Evolutionary conservation across 2,113 vertebrate genomes (phyloP).

Genomic region (Gadus macrocephalus): DNA sequence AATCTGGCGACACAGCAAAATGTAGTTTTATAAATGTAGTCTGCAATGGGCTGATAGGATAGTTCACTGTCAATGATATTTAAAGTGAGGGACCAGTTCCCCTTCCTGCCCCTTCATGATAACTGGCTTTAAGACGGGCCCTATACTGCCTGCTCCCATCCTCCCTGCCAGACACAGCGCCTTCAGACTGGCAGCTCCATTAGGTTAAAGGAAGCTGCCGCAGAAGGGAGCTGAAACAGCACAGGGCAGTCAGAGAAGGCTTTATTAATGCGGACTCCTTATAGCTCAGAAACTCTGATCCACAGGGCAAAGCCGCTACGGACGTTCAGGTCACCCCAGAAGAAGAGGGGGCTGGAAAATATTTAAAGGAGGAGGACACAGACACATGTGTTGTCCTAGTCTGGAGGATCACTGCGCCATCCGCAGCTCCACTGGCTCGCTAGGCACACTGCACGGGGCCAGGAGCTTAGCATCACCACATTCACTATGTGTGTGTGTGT

Average conservation of each 20-base stretch:
- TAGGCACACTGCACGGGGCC: too few relatives aligned
- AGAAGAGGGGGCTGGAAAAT: background rate
- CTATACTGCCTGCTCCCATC: background rate
- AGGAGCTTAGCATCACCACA: too few relatives aligned
- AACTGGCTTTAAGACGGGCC: background rate
- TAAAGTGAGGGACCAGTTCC: slow-evolving; percentile 8
- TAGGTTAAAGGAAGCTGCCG: slow-evolving; percentile 12
- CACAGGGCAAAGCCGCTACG: background rate
- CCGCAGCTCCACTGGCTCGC: too few relatives aligned
- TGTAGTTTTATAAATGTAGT: slow-evolving; percentile 5
- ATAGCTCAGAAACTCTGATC: too few relatives aligned
- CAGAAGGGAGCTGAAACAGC: background rate
- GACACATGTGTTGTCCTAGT: background rate
- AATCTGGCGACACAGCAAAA: too few relatives aligned
- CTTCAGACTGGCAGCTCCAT: background rate
- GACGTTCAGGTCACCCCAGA: slow-evolving; percentile 1
- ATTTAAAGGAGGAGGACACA: background rate
- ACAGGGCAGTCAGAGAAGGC: too few relatives aligned
- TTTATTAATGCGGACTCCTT: too few relatives aligned
- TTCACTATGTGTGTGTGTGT: too few relatives aligned
- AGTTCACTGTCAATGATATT: slow-evolving; percentile 1
- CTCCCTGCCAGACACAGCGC: slow-evolving; percentile 8
- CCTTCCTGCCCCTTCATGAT: slow-evolving; percentile 9
- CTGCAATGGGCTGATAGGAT: background rate
- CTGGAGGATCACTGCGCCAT: background rate